Base-by-base conservation (phyloP, 1,140 invertebrate species). In the Brachionus asplanchnoidis region DNA sequence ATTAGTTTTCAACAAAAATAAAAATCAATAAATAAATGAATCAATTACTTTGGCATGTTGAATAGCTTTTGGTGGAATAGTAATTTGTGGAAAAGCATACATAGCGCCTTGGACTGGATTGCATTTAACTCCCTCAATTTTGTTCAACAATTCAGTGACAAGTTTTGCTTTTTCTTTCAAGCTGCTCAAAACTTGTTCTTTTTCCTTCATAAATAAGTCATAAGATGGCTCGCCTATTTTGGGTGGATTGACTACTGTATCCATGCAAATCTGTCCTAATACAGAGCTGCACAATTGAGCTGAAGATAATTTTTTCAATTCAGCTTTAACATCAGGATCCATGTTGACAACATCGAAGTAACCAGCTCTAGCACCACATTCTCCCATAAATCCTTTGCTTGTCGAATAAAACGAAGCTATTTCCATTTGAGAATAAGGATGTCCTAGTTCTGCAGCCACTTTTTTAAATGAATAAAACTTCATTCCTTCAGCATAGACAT, bases 381-480 rank as follows among this genome's bases (percentile, higher is more conserved):
- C 92, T 85, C 92, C 92, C 92, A 93, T 92, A 87, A 91, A 92
- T 28, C 97, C 97, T 92, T 99, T 99, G 1, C 95, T 97, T 65
- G 94, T 93, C 0, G 96, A 97, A 94, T 98, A 95, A 89, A 97
- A 98, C 28, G 95, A 97, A 7, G 95, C 95, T 86, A 99, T 88
- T 90, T 99, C 97, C 91, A 96, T 92, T 6, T 89, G 83, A 44
- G 88, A 90, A 90, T 96, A 98, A 0, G 95, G 95, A 36, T 92
- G 90, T 4, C 96, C 96, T 93, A 99, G 93, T 89, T 98, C 95
- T 1, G 87, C 91, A 87, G 96, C 87, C 11, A 97, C 94, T 90
- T 97, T 97, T 89, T 98, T 98, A 88, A 99, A 98, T 0, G 96
- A 97, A 89, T 94, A 92, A 89, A 99, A 99, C 85, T 94, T 90